Percentiles rank a stretch among this genome's conserved stretches.
phyloP scores from a whole-genome alignment of 2,888 invertebrate species.

The Dorcus parallelipipedus region DNA sequence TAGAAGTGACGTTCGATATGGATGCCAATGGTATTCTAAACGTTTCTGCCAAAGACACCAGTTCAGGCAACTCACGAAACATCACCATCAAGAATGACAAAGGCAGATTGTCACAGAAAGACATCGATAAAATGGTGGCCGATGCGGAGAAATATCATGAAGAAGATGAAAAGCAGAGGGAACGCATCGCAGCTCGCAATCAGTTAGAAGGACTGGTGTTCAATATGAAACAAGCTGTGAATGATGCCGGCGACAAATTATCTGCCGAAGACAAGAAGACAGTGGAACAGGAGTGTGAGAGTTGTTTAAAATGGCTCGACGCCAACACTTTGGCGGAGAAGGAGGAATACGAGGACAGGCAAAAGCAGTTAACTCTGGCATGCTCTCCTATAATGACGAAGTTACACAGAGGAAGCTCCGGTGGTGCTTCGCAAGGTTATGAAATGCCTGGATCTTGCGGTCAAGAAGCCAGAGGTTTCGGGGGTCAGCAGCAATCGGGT shows the following conservation, averaged over 20 bases:
- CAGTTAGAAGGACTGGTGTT: constrained; percentile 69
- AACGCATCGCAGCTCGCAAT: constrained; percentile 66
- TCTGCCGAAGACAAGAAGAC: constrained; percentile 61
- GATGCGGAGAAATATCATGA: constrained; percentile 73
- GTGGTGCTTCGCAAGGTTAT: constrained; percentile 19
- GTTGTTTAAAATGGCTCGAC: constrained; percentile 65
- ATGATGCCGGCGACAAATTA: constrained; percentile 62
- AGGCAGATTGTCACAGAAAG: constrained; percentile 74
- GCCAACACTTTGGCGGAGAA: constrained; percentile 63
- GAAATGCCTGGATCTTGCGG: constrained; percentile 20
- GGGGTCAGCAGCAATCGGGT: constrained; percentile 38
- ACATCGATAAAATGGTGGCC: constrained; percentile 75
- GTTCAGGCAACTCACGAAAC: constrained; percentile 65
- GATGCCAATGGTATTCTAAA: constrained; percentile 71
- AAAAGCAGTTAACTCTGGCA: constrained; percentile 50
- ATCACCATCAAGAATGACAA: constrained; percentile 82
- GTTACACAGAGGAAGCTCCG: constrained; percentile 44
- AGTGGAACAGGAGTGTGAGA: constrained; percentile 54
- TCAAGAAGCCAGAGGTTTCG: constrained; percentile 31
- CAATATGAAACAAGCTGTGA: constrained; percentile 63
- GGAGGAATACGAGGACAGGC: constrained; percentile 63
- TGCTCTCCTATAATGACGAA: constrained; percentile 62
- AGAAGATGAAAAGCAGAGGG: constrained; percentile 67
- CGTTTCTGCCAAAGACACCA: constrained; percentile 56
- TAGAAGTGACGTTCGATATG: constrained; percentile 69